phyloP scores from a whole-genome alignment of 2,113 vertebrate species.

The Indri indri region DNA sequence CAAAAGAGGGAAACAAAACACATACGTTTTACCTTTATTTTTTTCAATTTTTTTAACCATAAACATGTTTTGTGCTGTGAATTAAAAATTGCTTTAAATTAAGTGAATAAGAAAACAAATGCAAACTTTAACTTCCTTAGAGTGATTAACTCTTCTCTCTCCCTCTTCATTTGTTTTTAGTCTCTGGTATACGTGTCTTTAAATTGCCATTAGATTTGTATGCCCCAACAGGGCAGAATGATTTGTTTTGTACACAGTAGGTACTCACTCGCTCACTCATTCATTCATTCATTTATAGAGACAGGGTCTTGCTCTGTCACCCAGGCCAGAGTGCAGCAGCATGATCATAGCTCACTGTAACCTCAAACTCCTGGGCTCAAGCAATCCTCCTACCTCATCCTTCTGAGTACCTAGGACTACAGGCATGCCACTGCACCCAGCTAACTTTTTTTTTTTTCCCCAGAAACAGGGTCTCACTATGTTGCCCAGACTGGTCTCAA shows the following conservation, averaged over 20 bases:
- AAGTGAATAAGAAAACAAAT: neutral
- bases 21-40: neutral
- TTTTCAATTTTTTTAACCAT: neutral
- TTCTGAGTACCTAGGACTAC: no score
- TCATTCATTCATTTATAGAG: no score
- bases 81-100: constrained; percentile 26
- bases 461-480: no score
- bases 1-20: neutral
- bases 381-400: no score
- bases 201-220: neutral
- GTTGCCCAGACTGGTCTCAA: no score
- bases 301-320: no score
- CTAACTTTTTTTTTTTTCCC: no score
- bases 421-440: no score
- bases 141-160: neutral
- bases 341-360: no score
- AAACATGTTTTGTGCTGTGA: neutral
- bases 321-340: no score
- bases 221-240: neutral
- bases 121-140: neutral
- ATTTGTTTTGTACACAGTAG: neutral
- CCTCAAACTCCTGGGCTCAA: no score
- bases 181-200: neutral
- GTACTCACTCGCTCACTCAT: neutral
- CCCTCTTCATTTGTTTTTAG: neutral